A percentile compares a stretch with the other conserved stretches of the same genome.
Conservation (phyloP, 2,113 vertebrate species). For the Canis aureus region DNA sequence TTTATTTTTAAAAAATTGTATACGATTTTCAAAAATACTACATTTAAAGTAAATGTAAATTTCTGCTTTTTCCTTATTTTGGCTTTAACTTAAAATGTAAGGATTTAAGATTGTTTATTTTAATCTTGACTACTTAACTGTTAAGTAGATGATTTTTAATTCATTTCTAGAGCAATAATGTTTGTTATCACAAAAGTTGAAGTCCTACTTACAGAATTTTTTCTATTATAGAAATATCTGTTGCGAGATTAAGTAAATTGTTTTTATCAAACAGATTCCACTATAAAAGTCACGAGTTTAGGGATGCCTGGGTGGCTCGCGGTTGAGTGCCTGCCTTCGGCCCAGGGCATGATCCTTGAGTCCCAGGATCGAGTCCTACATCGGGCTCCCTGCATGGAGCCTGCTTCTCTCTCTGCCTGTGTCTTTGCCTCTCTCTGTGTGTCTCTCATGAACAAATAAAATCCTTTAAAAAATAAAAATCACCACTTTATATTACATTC, state of each 20-base stretch:
- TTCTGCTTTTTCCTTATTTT: neutral
- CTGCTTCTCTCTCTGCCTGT: no score
- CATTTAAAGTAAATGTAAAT: neutral
- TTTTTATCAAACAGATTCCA: conserved; percentile 28
- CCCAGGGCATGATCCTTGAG: no score
- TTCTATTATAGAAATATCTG: conserved; percentile 9
- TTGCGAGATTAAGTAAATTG: neutral
- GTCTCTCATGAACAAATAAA: no score
- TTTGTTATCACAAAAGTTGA: conserved; percentile 13
- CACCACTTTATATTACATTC: neutral
- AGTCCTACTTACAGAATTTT: neutral
- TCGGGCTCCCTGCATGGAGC: no score
- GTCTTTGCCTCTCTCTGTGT: no score
- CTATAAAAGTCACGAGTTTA: neutral
- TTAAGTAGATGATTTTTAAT: conserved; percentile 1
- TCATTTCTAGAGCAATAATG: neutral
- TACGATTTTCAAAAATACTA: neutral
- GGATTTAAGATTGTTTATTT: neutral
- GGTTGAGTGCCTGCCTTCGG: no score
- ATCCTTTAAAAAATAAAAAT: neutral
- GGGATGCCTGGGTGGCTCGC: no score
- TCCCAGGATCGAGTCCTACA: no score
- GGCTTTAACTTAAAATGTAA: conserved; percentile 34
- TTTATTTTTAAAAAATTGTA: neutral
- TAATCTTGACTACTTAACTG: neutral